Evolutionary conservation across 2,113 vertebrate species (phyloP), one percentile per base, ranked within the genome.

Genomic region (Chiloscyllium plagiosum): DNA sequence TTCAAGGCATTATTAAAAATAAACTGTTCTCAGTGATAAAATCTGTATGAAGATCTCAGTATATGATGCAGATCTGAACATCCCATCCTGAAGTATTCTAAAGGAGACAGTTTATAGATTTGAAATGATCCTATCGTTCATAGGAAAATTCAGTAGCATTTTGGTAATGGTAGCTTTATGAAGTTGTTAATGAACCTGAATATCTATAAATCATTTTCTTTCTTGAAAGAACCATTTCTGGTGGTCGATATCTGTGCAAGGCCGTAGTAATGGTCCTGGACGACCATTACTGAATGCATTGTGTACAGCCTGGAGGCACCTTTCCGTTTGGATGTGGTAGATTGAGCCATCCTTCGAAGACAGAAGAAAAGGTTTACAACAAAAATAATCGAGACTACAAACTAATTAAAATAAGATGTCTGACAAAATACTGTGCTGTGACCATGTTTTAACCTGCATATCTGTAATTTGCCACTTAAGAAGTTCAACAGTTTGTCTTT

Each of bases 181-280:
- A 93, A 95, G n/a, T 61, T 95, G 68, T 24, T 76, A 29, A 72
- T 72, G 42, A 26, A 95, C 72, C 29, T 72, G 47, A 72, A 95
- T 29, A 50, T 76, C 12, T 50, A 52, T 4, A 95, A 50, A 76
- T 96, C 96, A 97, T 1, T 96, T 97, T 96, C 96, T 97, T 96
- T 99, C 98, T 97, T 98, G 97, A 97, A 99, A 99, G 97, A 98
- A 98, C 99, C 99, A 99, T 96, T 98, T 98, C 97, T 99, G 99
- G 68, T 96, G 96, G 29, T 97, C 96, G 0, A 97, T 98, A 96
- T 97, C 61, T 0, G 97, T 97, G 96, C 99, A 99, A 0, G 98
- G 97, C 68, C 97, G 97, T 61, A 99, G 96, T 12, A 98, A 96
- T 0, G 99, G 99, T 3, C 97, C 97, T 19, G 98, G 98, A 33